Evolutionary conservation across 2,113 vertebrate species (phyloP), one percentile per base, ranked within the genome.

Genomic region (Hippocampus barbouri): DNA sequence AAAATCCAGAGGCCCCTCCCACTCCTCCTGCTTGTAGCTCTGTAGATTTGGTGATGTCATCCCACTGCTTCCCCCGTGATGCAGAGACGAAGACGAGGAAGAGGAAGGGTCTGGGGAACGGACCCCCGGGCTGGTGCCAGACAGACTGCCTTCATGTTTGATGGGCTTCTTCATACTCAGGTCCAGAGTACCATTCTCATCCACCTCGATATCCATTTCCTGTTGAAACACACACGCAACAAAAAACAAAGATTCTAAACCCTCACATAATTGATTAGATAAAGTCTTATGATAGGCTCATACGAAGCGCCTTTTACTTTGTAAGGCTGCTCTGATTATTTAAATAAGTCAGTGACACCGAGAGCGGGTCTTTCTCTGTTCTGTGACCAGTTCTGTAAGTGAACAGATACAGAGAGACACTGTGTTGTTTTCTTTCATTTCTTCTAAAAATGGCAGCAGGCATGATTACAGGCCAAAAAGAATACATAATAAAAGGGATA

Each of bases 111-210:
- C 96, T 0, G 95, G 94, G 66, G 96, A 95, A 62, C 94, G 94
- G 61, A 96, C 80, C 0, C 93, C 93, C 0, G 95, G 94, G 77
- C 96, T 96, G 71, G 94, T 89, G 83, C 94, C 93, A n/a, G 94
- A 92, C 83, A 94, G 86, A 65, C 94, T 93, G 83, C 93, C 89
- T 43, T 98, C 96, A 3, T 92, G 91, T 73, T 94, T 95, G 69
- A 96, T 92, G 69, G 96, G 94, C 38, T 96, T 98, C 91, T 95
- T 97, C 97, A 98, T 98, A 72, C 97, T 99, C 85, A 99, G 89
- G 87, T 99, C 97, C 91, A 99, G 89, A 18, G 97, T 99, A 54
- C 97, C 97, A 0, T 99, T 98, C 80, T 99, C 97, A 70, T 99
- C 97, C 80, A 99, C 96, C 80, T 97, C 96, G 0, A 99, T 98